Percentiles rank a stretch among this genome's conserved stretches.
phyloP scores from a whole-genome alignment of 2,797 vertebrate genomes.

The Ara ararauna region DNA sequence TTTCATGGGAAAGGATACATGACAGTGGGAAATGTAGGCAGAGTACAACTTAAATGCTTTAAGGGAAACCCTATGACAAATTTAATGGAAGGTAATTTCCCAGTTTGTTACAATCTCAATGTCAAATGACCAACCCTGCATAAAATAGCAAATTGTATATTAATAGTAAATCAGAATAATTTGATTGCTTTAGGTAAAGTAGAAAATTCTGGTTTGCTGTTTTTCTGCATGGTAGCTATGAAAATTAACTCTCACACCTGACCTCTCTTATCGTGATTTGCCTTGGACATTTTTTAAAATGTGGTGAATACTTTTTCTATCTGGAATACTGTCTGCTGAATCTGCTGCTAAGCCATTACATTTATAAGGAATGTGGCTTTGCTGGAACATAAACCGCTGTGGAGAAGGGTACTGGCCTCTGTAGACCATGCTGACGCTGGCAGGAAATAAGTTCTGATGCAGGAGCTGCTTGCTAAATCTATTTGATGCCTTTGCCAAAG shows the following conservation, averaged over 20 bases:
- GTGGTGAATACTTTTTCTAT: neutral
- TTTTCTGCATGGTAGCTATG: neutral
- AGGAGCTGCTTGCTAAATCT: neutral
- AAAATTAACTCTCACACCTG: neutral
- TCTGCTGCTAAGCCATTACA: neutral
- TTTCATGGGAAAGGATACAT: neutral
- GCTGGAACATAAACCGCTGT: neutral
- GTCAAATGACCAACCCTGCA: neutral
- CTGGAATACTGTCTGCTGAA: neutral
- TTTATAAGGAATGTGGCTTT: neutral
- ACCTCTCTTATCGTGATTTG: neutral
- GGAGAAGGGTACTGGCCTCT: neutral
- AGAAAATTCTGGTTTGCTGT: neutral
- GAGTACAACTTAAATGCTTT: neutral
- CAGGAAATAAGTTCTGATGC: neutral
- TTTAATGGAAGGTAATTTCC: neutral
- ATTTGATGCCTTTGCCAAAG: neutral
- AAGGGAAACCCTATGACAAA: neutral
- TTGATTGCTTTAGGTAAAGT: neutral
- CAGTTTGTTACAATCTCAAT: neutral
- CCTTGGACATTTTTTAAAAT: neutral
- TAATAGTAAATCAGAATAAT: neutral
- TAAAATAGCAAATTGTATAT: neutral
- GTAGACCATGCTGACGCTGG: neutral
- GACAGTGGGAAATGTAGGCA: neutral